Evolutionary conservation across 2,797 vertebrate genomes (phyloP), one percentile per base, ranked within the genome.

Genomic region (Notolabrus celidotus): DNA sequence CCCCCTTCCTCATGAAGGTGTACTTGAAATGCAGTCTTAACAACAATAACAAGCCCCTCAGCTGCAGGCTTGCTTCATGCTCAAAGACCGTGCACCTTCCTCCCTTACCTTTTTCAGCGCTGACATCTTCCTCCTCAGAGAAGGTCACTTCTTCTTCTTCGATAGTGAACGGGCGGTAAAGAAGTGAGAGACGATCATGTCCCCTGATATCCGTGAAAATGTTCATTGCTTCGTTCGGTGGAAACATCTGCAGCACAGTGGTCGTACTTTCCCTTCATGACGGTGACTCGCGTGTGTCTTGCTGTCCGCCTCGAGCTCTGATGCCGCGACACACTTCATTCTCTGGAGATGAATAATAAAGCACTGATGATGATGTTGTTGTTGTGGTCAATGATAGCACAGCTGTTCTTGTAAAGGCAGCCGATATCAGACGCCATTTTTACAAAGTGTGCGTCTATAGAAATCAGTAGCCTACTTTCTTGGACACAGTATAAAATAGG

Each of bases 41-140:
- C 7, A 78, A 53, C n/a, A 74, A 58, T 9, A 73, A 61, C 10
- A 64, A 10, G 55, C 55, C 50, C 34, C 50, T 45, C 51, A 25
- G 49, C 15, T 45, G 67, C 56, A 46, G 36, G 23, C 23, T 77
- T 22, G 39, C 34, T 4, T 23, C 69, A 50, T 65, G 73, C 73
- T 72, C 71, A 36, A 45, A 77, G 57, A 9, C 62, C 16, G 47
- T 7, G 50, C 36, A 3, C 58, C 19, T 31, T 51, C 17, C n/a
- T 22, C 10, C 10, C 4, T 22, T 78, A 93, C 92, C 92, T 93
- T 93, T 69, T 88, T 91, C 83, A 92, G 80, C 62, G 88, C 84
- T 83, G 92, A 90, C 91, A 92, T 92, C 84, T 89, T 92, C 86
- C 74, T 41, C 67, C 57, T 81, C 71, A 4, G 69, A 85, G 80